Conservation (phyloP, 2,888 invertebrate species). For the Cyclophora punctaria region DNA sequence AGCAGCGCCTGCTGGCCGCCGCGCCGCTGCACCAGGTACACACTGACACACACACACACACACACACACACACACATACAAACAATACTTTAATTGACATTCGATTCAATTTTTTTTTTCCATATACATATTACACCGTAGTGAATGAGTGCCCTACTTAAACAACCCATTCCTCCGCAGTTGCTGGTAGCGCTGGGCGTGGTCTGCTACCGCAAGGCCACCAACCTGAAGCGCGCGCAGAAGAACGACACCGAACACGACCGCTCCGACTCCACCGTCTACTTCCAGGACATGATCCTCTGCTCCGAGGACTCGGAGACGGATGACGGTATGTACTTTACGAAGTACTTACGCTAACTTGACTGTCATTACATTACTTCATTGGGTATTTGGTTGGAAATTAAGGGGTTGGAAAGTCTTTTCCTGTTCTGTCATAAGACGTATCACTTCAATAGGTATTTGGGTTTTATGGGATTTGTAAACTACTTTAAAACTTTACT, state of each 20-base stretch:
- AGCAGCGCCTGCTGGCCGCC: constrained; percentile 80
- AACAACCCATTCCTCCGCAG: constrained; percentile 28
- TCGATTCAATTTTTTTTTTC: too few relatives aligned
- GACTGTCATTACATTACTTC: too few relatives aligned
- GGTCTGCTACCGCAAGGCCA: constrained; percentile 93
- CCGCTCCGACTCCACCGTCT: constrained; percentile 95
- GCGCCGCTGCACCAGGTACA: constrained; percentile 82
- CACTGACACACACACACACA: too few relatives aligned
- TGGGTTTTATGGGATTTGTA: too few relatives aligned
- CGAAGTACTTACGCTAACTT: too few relatives aligned
- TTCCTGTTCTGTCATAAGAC: too few relatives aligned
- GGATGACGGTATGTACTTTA: constrained; percentile 80
- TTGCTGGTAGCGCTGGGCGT: constrained; percentile 91
- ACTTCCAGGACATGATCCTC: constrained; percentile 94
- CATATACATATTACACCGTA: too few relatives aligned
- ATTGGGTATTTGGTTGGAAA: too few relatives aligned
- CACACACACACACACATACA: constrained; percentile 9
- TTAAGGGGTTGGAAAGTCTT: too few relatives aligned
- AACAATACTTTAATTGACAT: too few relatives aligned
- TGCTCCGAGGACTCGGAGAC: constrained; percentile 93
- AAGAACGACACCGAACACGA: constrained; percentile 89
- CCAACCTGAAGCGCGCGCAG: constrained; percentile 85
- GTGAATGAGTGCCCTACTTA: constrained; percentile 35
- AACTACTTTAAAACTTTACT: too few relatives aligned
- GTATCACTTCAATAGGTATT: too few relatives aligned